Evolutionary conservation across 2,888 invertebrate species (phyloP).

Genomic region (Agriotes lineatus): DNA sequence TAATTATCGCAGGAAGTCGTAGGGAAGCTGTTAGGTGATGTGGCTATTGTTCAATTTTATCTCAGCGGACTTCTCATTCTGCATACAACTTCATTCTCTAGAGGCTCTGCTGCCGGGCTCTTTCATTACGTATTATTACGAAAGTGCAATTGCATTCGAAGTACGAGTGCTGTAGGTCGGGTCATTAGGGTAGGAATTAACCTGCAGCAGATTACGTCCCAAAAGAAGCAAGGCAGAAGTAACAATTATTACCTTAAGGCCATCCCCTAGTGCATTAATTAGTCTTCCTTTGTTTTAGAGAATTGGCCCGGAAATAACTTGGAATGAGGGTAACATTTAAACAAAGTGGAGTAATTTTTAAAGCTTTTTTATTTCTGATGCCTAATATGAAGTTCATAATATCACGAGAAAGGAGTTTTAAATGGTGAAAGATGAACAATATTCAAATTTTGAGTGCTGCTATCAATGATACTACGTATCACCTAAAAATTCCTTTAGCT

Average conservation of each 20-base stretch:
- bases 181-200: no score
- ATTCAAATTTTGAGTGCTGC: no score
- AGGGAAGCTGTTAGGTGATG: not conserved
- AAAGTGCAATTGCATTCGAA: conserved; percentile 8
- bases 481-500: no score
- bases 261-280: no score
- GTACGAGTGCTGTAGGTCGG: not conserved
- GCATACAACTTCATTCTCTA: not conserved
- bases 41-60: not conserved
- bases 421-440: no score
- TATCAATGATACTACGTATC: no score
- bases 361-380: no score
- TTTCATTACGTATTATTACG: conserved; percentile 19
- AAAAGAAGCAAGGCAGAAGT: no score
- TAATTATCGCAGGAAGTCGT: not conserved
- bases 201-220: not conserved
- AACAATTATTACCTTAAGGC: not conserved
- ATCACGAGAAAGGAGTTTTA: no score
- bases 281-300: not conserved
- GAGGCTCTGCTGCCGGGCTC: not conserved
- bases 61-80: not conserved
- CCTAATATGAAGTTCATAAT: no score
- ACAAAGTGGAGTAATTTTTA: no score
- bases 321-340: no score
- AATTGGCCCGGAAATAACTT: conserved; percentile 27